Percentiles rank a stretch among this genome's conserved stretches.
Evolutionary conservation across 2,888 invertebrate genomes (phyloP).

Genomic region (Drosophila barbarae): DNA sequence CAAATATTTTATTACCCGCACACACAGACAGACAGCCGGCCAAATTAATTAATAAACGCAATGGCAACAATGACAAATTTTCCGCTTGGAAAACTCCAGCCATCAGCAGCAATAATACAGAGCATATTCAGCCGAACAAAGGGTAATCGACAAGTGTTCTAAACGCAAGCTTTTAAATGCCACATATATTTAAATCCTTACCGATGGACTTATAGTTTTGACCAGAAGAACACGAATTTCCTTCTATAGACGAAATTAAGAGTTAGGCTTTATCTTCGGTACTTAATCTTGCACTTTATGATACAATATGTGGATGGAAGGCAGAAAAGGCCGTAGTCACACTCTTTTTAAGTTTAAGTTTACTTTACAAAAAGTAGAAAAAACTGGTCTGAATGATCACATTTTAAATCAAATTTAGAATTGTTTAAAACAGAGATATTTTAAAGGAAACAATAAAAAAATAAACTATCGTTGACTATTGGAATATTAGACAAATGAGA

Average conservation of each 20-base stretch:
- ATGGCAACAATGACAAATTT: conserved; percentile 71
- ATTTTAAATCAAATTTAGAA: neutral
- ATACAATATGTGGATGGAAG: neutral
- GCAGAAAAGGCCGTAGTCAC: neutral
- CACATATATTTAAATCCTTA: neutral
- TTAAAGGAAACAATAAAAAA: too few species aligned
- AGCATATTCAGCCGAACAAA: conserved; percentile 45
- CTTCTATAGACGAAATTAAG: too few species aligned
- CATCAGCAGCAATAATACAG: conserved; percentile 28
- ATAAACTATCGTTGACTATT: neutral
- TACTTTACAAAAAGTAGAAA: neutral
- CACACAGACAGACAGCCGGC: conserved; percentile 43
- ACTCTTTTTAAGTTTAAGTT: neutral
- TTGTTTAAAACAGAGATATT: neutral
- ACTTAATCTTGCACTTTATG: neutral
- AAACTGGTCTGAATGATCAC: neutral
- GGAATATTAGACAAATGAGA: neutral
- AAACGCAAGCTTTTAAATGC: conserved; percentile 10
- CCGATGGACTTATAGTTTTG: neutral
- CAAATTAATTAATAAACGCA: conserved; percentile 72
- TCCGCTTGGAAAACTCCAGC: conserved; percentile 66
- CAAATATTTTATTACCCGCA: conserved; percentile 65
- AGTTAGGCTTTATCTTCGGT: too few species aligned
- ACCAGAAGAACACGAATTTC: neutral
- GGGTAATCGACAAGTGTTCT: conserved; percentile 30